Percentiles rank a stretch among this genome's conserved stretches.
Evolutionary conservation across 92 coral and sea anemone species (phyloP).

Genomic region (Actinostola sp.): DNA sequence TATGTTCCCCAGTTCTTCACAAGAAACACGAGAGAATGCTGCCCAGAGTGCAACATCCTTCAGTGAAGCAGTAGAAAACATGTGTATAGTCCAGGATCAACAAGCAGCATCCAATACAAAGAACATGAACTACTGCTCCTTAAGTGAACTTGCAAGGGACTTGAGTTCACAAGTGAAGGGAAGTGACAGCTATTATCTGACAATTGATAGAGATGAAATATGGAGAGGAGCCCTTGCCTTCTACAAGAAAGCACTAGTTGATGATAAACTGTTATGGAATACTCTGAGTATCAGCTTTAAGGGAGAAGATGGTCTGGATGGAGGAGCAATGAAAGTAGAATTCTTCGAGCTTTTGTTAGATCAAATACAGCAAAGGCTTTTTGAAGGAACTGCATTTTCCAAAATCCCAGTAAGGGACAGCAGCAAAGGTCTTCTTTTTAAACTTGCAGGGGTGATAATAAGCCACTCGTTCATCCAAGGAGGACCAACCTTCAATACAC

Average conservation of each 20-base stretch:
- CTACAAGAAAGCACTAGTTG: conserved; percentile 42
- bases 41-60: no score
- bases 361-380: conserved; percentile 50
- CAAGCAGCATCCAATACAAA: no score
- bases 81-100: no score
- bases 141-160: background rate
- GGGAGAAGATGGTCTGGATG: conserved; percentile 69
- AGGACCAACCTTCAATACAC: no score
- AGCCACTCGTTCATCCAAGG: no score
- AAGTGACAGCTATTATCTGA: conserved; percentile 20
- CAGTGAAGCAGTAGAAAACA: no score
- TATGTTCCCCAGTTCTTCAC: no score
- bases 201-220: conserved; percentile 59
- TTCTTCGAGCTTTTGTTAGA: conserved; percentile 53
- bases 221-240: conserved; percentile 55
- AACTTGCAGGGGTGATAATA: no score
- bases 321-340: conserved; percentile 55
- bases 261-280: conserved; percentile 35
- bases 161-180: no score
- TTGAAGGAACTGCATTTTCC: conserved; percentile 44
- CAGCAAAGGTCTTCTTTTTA: conserved; percentile 28
- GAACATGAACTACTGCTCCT: background rate
- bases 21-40: no score
- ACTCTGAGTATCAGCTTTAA: conserved; percentile 50
- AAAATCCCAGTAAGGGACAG: conserved; percentile 52